These are phyloP conservation scores for Echinops telfairi DNA, from an alignment of 2,113 vertebrate genomes.

Conservation along the genomic window DNA sequence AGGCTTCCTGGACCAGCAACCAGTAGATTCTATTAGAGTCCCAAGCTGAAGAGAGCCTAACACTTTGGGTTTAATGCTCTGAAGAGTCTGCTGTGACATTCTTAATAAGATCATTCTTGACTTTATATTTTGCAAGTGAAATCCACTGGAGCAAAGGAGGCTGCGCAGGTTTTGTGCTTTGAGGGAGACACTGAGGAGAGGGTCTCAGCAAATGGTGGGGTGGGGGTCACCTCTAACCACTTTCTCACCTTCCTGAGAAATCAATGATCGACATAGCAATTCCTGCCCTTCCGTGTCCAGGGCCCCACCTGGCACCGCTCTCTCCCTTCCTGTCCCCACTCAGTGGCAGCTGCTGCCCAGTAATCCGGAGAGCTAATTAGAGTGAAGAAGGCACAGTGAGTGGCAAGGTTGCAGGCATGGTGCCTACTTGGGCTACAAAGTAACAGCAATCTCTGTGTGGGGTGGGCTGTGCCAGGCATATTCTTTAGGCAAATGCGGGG, in stretches of 20 bases:
- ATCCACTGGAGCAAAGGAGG: background rate
- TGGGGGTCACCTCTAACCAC: background rate
- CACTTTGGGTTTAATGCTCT: background rate
- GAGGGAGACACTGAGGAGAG: too few relatives aligned
- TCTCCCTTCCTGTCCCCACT: too few relatives aligned
- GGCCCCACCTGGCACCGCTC: rapidly evolving
- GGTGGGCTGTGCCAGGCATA: background rate
- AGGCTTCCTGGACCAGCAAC: background rate
- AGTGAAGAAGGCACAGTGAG: background rate
- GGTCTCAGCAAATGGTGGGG: too few relatives aligned
- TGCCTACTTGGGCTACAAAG: background rate
- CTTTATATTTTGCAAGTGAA: background rate
- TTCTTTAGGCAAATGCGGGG: background rate
- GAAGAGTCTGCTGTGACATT: background rate
- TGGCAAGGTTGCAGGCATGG: rapidly evolving
- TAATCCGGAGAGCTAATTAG: rapidly evolving
- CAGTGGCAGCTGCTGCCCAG: background rate
- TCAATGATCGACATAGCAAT: background rate
- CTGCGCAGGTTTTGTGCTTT: background rate
- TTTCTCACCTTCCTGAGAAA: background rate
- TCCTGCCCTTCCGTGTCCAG: background rate
- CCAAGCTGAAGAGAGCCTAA: background rate
- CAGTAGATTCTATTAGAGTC: background rate
- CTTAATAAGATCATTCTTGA: background rate
- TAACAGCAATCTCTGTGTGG: background rate